phyloP scores from a whole-genome alignment of 1,140 invertebrate genomes.

The Oscheius sp. region DNA sequence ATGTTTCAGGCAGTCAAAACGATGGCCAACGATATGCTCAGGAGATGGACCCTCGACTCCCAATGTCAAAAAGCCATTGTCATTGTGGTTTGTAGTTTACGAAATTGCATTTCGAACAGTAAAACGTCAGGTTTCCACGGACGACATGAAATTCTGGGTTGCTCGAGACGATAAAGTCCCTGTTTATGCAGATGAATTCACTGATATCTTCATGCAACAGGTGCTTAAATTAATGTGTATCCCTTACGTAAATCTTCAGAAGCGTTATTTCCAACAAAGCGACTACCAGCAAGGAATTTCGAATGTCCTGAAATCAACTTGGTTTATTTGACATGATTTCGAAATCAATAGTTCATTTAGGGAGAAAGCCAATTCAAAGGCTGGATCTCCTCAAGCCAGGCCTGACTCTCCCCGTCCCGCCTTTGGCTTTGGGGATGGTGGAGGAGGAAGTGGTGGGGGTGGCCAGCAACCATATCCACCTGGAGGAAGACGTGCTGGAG shows the following conservation, averaged over 20 bases:
- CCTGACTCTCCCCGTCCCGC: too few relatives aligned
- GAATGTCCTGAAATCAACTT: slow-evolving; percentile 52
- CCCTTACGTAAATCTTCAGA: slow-evolving; percentile 43
- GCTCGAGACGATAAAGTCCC: slow-evolving; percentile 53
- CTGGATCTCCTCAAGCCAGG: slow-evolving; percentile 34
- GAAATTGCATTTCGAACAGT: slow-evolving; percentile 50
- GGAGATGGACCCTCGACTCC: slow-evolving; percentile 50
- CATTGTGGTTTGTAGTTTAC: slow-evolving; percentile 51
- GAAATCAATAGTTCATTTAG: not conserved
- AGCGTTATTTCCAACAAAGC: slow-evolving; percentile 50
- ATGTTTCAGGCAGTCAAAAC: slow-evolving; percentile 46
- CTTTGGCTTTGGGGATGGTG: too few relatives aligned
- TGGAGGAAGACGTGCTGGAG: too few relatives aligned
- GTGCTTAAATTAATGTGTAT: slow-evolving; percentile 14
- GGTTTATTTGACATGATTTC: slow-evolving; percentile 41
- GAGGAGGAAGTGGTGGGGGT: too few relatives aligned
- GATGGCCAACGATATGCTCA: slow-evolving; percentile 56
- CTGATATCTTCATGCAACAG: slow-evolving; percentile 52
- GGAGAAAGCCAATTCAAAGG: slow-evolving; percentile 46
- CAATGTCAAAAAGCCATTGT: slow-evolving; percentile 55
- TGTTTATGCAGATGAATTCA: slow-evolving; percentile 56
- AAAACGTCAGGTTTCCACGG: slow-evolving; percentile 54
- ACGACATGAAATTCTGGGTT: slow-evolving; percentile 58
- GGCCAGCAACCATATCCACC: too few relatives aligned
- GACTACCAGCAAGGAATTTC: slow-evolving; percentile 45